Conservation (phyloP, 1,140 invertebrate species). For the Platorchestia sp. region DNA sequence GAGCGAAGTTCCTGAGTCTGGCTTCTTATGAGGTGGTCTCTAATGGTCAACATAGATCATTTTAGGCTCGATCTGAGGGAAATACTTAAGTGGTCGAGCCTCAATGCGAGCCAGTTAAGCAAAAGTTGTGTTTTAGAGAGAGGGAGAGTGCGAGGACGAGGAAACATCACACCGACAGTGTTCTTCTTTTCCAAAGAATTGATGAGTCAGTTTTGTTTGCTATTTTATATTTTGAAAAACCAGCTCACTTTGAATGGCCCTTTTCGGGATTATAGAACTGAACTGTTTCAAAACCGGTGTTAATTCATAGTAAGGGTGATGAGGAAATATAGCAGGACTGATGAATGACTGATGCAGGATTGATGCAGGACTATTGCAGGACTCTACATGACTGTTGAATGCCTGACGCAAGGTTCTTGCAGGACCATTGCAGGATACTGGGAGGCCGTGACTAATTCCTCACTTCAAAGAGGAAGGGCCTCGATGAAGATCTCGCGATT, state of each 20-base stretch:
- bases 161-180: background rate
- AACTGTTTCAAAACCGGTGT: no score
- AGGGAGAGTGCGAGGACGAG: background rate
- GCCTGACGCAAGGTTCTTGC: no score
- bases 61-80: slow-evolving; percentile 37
- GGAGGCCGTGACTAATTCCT: background rate
- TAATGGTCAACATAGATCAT: slow-evolving; percentile 55
- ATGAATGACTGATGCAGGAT: background rate
- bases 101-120: slow-evolving; percentile 48
- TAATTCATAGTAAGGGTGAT: background rate
- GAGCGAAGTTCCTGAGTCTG: slow-evolving; percentile 4
- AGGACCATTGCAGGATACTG: background rate
- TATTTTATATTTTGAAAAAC: background rate
- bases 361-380: background rate
- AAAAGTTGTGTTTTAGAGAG: slow-evolving; percentile 44
- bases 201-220: background rate
- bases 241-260: no score
- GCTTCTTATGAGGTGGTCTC: slow-evolving; percentile 22
- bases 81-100: slow-evolving; percentile 47
- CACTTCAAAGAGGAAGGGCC: background rate
- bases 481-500: background rate
- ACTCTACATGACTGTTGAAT: no score
- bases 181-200: background rate
- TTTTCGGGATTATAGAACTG: no score
- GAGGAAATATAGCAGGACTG: background rate